phyloP scores from a whole-genome alignment of 2,888 invertebrate species.

The Homarus gammarus region DNA sequence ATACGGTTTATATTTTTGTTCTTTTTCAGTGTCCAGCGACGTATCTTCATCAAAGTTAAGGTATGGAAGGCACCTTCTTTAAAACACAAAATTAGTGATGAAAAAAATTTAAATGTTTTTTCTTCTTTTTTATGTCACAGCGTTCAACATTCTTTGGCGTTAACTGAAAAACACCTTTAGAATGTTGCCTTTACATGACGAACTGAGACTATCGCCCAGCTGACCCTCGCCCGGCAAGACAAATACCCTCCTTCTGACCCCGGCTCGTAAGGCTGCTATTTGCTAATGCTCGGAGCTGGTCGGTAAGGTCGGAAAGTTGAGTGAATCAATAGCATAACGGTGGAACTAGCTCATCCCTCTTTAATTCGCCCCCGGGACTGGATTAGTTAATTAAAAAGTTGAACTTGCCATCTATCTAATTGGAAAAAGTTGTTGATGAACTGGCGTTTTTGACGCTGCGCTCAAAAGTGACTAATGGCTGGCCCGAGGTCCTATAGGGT shows the following conservation, averaged over 20 bases:
- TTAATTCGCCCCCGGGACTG: slow-evolving; percentile 64
- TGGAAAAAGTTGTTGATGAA: slow-evolving; percentile 68
- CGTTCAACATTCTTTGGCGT: slow-evolving; percentile 37
- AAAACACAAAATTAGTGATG: too few species aligned
- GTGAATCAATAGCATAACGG: slow-evolving; percentile 58
- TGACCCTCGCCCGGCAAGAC: not conserved
- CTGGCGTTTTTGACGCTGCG: slow-evolving; percentile 47
- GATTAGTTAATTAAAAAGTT: slow-evolving; percentile 71
- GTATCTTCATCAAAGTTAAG: too few species aligned
- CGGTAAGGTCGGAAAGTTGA: slow-evolving; percentile 12
- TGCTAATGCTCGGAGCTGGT: not conserved
- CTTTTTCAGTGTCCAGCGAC: too few species aligned
- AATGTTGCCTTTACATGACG: slow-evolving; percentile 3
- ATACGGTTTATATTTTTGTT: too few species aligned
- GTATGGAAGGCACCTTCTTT: too few species aligned
- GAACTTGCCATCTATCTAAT: slow-evolving; percentile 70
- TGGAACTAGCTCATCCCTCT: slow-evolving; percentile 60
- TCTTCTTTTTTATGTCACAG: slow-evolving; percentile 9
- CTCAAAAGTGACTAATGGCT: slow-evolving; percentile 63
- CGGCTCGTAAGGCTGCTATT: too few species aligned
- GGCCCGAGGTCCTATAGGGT: slow-evolving; percentile 9
- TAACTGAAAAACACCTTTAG: slow-evolving; percentile 43
- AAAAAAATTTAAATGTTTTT: not conserved
- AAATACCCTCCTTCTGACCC: slow-evolving; percentile 33
- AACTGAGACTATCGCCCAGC: slow-evolving; percentile 2